phyloP scores from a whole-genome alignment of 1,140 invertebrate species.

The Scaptomyza graminum region DNA sequence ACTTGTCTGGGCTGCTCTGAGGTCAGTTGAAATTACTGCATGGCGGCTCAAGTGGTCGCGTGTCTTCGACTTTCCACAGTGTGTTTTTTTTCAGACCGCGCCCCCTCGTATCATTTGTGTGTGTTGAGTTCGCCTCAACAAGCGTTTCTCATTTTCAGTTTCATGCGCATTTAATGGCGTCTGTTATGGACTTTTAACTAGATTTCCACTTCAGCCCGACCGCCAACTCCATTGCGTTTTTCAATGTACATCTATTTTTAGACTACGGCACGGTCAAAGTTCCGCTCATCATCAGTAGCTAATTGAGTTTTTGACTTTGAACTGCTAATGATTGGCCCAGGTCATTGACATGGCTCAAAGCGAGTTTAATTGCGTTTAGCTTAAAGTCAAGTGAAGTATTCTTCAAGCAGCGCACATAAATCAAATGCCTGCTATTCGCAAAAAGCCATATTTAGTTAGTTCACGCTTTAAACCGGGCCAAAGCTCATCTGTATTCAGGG shows the following conservation, averaged over 20 bases:
- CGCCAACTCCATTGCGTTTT: conserved; percentile 38
- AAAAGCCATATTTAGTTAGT: conserved; percentile 53
- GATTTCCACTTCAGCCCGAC: conserved; percentile 68
- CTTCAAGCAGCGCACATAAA: conserved; percentile 41
- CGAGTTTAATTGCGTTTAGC: conserved; percentile 46
- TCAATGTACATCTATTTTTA: conserved; percentile 49
- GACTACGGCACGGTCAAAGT: conserved; percentile 23
- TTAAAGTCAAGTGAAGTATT: conserved; percentile 25
- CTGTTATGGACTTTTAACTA: conserved; percentile 82
- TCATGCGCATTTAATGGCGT: conserved; percentile 79
- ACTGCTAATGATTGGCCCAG: conserved; percentile 45
- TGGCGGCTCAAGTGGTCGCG: conserved; percentile 69
- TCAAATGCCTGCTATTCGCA: conserved; percentile 42
- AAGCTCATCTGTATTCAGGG: conserved; percentile 70
- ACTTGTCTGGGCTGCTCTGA: conserved; percentile 58
- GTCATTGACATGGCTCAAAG: conserved; percentile 57
- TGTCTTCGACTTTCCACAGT: conserved; percentile 33
- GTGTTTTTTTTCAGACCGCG: conserved; percentile 2
- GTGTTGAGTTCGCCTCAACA: conserved; percentile 33
- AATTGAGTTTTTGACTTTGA: conserved; percentile 82
- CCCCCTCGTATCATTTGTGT: conserved; percentile 7
- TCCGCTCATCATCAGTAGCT: conserved; percentile 35
- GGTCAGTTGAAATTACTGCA: conserved; percentile 68
- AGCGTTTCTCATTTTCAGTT: conserved; percentile 75
- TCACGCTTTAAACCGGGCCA: conserved; percentile 9